These are phyloP conservation scores for Trichomycterus rosablanca DNA, from an alignment of 2,113 vertebrate species.

Conservation along the genomic window DNA sequence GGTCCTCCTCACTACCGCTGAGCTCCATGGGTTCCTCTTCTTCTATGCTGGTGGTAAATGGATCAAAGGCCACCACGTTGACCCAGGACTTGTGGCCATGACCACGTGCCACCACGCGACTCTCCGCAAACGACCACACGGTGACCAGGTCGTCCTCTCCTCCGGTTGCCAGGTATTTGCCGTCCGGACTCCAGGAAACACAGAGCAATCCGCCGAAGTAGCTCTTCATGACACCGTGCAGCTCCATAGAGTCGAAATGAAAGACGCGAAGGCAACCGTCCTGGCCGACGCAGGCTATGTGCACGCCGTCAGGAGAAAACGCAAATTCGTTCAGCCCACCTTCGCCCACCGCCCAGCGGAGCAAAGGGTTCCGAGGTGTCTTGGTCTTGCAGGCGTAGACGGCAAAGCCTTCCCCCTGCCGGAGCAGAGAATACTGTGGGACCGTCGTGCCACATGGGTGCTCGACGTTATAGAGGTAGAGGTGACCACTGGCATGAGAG, in stretches of 20 bases:
- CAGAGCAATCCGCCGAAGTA: slow-evolving; percentile 89
- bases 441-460: slow-evolving; percentile 73
- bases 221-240: slow-evolving; percentile 88
- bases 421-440: slow-evolving; percentile 80
- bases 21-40: slow-evolving; percentile 69
- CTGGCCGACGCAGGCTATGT: slow-evolving; percentile 87
- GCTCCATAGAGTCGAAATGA: slow-evolving; percentile 88
- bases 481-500: slow-evolving; percentile 84
- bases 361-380: slow-evolving; percentile 78
- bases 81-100: slow-evolving; percentile 94
- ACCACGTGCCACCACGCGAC: slow-evolving; percentile 81
- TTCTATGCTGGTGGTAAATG: slow-evolving; percentile 76
- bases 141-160: slow-evolving; percentile 89
- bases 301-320: slow-evolving; percentile 84
- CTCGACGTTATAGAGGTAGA: slow-evolving; percentile 86
- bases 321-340: slow-evolving; percentile 86
- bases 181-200: slow-evolving; percentile 89
- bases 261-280: slow-evolving; percentile 85
- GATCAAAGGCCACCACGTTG: slow-evolving; percentile 87
- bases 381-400: slow-evolving; percentile 88
- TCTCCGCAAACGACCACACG: slow-evolving; percentile 84
- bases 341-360: slow-evolving; percentile 84
- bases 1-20: slow-evolving; percentile 72
- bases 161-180: slow-evolving; percentile 83
- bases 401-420: slow-evolving; percentile 81